Evolutionary conservation across 2,113 vertebrate genomes (phyloP).

Genomic region (Pelusios castaneus): DNA sequence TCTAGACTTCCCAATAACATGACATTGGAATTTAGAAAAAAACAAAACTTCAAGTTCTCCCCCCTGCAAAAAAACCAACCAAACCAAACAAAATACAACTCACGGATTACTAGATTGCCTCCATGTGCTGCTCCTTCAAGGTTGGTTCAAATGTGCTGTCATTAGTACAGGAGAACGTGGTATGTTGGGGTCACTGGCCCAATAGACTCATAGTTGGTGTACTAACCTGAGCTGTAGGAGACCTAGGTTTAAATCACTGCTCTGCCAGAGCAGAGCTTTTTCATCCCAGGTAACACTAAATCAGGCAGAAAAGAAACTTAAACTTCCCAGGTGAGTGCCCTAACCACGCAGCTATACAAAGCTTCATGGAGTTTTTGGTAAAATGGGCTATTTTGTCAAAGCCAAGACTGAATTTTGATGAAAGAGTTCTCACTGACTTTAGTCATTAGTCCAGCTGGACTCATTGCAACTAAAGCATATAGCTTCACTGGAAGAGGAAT

Average conservation of each 20-base stretch:
- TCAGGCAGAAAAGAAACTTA: neutral
- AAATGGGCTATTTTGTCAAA: too few species aligned
- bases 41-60: neutral
- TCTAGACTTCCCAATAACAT: neutral
- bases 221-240: neutral
- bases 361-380: too few species aligned
- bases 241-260: neutral
- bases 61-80: neutral
- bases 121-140: neutral
- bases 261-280: neutral
- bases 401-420: neutral
- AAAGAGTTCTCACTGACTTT: neutral
- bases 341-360: too few species aligned
- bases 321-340: neutral
- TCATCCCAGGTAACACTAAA: neutral
- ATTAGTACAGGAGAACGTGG: neutral
- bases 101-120: neutral
- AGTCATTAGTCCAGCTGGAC: neutral
- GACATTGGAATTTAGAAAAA: neutral
- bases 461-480: neutral
- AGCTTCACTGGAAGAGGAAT: neutral
- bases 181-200: neutral
- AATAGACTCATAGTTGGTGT: neutral
- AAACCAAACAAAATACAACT: neutral
- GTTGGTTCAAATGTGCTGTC: rapidly evolving